These are phyloP conservation scores for Proctacanthus coquilletti DNA, from an alignment of 1,140 invertebrate species.

Conservation along the genomic window DNA sequence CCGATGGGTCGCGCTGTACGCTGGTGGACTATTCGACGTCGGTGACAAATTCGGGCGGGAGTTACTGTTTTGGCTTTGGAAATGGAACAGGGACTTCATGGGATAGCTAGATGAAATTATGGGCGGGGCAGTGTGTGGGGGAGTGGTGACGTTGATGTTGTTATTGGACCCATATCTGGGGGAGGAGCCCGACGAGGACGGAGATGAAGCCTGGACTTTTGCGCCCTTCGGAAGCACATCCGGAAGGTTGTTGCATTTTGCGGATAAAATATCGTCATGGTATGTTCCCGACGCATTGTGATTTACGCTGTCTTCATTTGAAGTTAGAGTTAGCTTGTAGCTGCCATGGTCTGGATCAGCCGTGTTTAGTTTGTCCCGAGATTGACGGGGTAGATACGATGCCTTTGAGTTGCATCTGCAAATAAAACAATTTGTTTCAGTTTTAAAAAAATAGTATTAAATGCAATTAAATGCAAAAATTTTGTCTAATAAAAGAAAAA, in stretches of 20 bases:
- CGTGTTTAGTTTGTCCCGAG: constrained; percentile 41
- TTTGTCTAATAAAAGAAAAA: no score
- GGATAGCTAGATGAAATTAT: neutral
- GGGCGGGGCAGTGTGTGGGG: constrained; percentile 1
- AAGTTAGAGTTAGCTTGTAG: constrained; percentile 59
- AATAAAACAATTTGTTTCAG: constrained; percentile 15
- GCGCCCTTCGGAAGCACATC: constrained; percentile 36
- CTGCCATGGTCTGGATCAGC: constrained; percentile 51
- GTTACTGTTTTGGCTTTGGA: constrained; percentile 6
- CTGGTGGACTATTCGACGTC: constrained; percentile 11
- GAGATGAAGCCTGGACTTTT: constrained; percentile 23
- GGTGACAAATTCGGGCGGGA: constrained; percentile 9
- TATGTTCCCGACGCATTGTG: constrained; percentile 15
- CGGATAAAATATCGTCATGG: constrained; percentile 9
- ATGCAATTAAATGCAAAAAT: no score
- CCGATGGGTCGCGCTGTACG: neutral
- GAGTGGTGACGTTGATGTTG: constrained; percentile 11
- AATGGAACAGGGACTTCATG: constrained; percentile 1
- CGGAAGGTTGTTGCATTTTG: constrained; percentile 30
- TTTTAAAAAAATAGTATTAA: neutral
- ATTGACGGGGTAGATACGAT: constrained; percentile 54
- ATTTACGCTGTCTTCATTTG: constrained; percentile 37
- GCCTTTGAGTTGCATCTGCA: constrained; percentile 65
- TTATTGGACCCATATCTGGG: constrained; percentile 26
- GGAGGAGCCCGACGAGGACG: constrained; percentile 15